Percentiles rank a stretch among this genome's conserved stretches.
phyloP scores from a whole-genome alignment of 2,113 vertebrate species.

The Rhinoptilus africanus region DNA sequence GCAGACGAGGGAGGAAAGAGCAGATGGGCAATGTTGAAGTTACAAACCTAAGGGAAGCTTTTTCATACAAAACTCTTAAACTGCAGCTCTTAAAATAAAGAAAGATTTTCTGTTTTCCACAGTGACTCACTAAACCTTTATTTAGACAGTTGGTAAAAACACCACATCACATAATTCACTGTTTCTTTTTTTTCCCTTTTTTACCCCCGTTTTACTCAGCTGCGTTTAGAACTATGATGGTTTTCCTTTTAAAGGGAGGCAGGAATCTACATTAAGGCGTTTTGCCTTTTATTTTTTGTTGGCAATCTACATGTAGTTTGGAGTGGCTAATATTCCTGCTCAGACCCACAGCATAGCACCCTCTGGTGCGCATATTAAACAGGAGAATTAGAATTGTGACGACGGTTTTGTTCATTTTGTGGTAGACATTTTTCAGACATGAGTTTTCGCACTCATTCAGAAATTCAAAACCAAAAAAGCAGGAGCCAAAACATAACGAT shows the following conservation, averaged over 20 bases:
- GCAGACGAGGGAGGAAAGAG: constrained; percentile 57
- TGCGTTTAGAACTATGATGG: constrained; percentile 37
- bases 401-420: constrained; percentile 36
- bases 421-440: constrained; percentile 49
- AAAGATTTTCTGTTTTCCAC: constrained; percentile 77
- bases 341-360: constrained; percentile 63
- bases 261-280: constrained; percentile 45
- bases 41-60: constrained; percentile 75
- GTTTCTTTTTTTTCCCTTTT: background rate
- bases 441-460: constrained; percentile 44
- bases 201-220: background rate
- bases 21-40: constrained; percentile 76
- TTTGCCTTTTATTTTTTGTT: constrained; percentile 36
- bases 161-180: constrained; percentile 74
- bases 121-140: constrained; percentile 81
- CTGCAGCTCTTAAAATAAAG: constrained; percentile 75
- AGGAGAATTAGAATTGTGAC: constrained; percentile 18
- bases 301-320: constrained; percentile 27
- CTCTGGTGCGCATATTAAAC: constrained; percentile 60
- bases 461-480: constrained; percentile 32
- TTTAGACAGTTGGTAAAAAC: constrained; percentile 82
- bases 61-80: constrained; percentile 70
- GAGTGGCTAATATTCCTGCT: constrained; percentile 5
- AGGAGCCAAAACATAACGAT: background rate
- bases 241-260: constrained; percentile 57